These are phyloP conservation scores for Hymenopus coronatus DNA, from an alignment of 2,888 invertebrate species.

Conservation along the genomic window DNA sequence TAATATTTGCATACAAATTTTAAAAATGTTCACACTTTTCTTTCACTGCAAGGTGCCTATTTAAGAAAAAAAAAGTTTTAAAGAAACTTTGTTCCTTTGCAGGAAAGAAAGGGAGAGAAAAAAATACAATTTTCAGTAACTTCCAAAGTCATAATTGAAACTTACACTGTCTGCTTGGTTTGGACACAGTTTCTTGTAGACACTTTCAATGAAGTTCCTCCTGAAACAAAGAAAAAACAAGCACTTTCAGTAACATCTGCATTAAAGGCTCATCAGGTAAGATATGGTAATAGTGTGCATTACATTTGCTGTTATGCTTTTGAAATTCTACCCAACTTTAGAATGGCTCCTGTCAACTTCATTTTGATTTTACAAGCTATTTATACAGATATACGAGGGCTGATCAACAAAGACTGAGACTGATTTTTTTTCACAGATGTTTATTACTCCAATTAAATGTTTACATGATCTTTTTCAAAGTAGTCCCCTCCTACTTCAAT, in stretches of 20 bases:
- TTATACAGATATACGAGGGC: too few relatives aligned
- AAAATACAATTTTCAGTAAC: constrained; percentile 21
- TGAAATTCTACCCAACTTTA: too few relatives aligned
- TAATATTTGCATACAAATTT: constrained; percentile 1
- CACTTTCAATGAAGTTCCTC: constrained; percentile 72
- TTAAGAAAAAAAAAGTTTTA: not conserved
- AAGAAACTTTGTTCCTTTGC: not conserved
- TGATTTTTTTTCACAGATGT: too few relatives aligned
- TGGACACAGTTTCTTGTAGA: constrained; percentile 77
- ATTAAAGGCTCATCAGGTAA: not conserved
- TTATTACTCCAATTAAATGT: too few relatives aligned
- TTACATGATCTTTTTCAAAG: too few relatives aligned
- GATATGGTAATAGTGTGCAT: not conserved
- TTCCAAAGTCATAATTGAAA: constrained; percentile 26
- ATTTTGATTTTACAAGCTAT: too few relatives aligned
- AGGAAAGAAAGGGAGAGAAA: not conserved
- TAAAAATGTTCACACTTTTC: not conserved
- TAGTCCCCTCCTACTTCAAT: too few relatives aligned
- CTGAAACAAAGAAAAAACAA: constrained; percentile 51
- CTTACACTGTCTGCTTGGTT: constrained; percentile 66
- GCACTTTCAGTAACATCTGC: not conserved
- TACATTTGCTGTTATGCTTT: too few relatives aligned
- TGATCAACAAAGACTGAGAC: too few relatives aligned
- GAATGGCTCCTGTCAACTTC: too few relatives aligned
- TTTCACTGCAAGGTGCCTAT: constrained; percentile 2